Base-by-base conservation (phyloP, 2,797 vertebrate genomes). In the Clarias platycephalus region DNA sequence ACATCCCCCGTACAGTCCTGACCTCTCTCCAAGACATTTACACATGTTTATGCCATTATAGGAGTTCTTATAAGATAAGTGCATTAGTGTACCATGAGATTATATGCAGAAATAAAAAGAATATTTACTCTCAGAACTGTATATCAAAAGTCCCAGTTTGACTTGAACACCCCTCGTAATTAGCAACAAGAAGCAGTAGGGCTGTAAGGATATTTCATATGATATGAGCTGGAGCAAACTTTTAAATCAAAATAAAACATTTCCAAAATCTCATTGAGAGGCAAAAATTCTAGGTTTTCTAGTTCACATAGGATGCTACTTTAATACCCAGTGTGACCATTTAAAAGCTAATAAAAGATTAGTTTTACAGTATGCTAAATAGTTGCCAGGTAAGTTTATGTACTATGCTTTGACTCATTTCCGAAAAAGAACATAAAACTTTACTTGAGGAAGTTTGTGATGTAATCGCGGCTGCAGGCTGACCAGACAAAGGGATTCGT, bases 361-460 rank as follows among this genome's bases (percentile, higher is more conserved):
- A 12, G 24, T 44, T 70, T 1, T 55, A 74, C 49, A 55, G 26
- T 55, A 28, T 1, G 49, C 49, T 28, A 55, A 75, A 55, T 10
- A 20, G 53, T 34, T 22, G 53, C 28, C 26, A 49, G 67, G 24
- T 64, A 20, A n/a, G 68, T 64, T 81, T 66, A 66, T 49, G 66
- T 18, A 12, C 37, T 62, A 58, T 1, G 9, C 31, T 70, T 4
- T 16, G 64, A 82, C 62, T 82, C 26, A 3, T 12, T 70, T 31
- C 26, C 49, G 31, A 80, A 57, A 72, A 58, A 77, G 77, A 82
- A 82, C 63, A 79, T 63, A 75, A 83, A 82, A 62, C 31, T 97
- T 97, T 95, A 99, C 98, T 99, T 97, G 89, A 99, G 94, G 92
- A 99, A 99, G 93, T 96, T 98, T 93, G 97, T 98, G 94, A 99